phyloP scores from a whole-genome alignment of 2,888 invertebrate genomes.

The Steinernema scapterisci region DNA sequence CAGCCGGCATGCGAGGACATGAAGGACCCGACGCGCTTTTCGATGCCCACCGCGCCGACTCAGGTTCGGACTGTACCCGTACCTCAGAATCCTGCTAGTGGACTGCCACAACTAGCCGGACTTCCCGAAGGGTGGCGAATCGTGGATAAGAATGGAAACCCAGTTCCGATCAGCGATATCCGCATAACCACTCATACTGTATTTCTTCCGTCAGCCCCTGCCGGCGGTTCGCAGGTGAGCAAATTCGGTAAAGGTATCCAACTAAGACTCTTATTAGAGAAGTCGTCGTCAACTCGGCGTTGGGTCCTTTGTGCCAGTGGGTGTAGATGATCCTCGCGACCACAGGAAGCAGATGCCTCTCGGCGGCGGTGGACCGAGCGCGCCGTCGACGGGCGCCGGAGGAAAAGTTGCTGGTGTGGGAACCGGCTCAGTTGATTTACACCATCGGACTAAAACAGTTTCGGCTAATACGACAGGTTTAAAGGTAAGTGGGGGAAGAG shows the following conservation, averaged over 20 bases:
- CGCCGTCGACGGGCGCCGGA: neutral
- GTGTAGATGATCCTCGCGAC: neutral
- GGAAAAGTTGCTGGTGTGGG: constrained; percentile 26
- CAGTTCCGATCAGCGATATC: constrained; percentile 17
- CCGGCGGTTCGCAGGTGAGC: neutral
- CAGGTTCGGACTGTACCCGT: neutral
- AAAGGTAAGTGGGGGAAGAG: neutral
- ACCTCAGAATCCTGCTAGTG: neutral
- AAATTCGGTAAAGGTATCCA: neutral
- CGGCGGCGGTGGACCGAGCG: neutral
- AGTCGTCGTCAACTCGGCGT: neutral
- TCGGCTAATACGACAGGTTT: constrained; percentile 21
- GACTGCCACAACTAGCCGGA: constrained; percentile 19
- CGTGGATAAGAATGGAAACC: constrained; percentile 22
- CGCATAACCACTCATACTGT: constrained; percentile 24
- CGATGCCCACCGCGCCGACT: neutral
- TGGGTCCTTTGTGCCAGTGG: constrained; percentile 8
- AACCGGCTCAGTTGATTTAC: constrained; percentile 26
- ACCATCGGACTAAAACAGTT: constrained; percentile 18
- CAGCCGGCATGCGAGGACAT: constrained; percentile 29
- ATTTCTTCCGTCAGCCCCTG: neutral
- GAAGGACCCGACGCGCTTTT: constrained; percentile 16
- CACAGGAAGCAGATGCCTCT: neutral
- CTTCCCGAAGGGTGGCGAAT: constrained; percentile 15
- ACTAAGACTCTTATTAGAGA: constrained; percentile 4